Conservation (phyloP, 2,797 vertebrate genomes). For the Chaetophractus vellerosus region DNA sequence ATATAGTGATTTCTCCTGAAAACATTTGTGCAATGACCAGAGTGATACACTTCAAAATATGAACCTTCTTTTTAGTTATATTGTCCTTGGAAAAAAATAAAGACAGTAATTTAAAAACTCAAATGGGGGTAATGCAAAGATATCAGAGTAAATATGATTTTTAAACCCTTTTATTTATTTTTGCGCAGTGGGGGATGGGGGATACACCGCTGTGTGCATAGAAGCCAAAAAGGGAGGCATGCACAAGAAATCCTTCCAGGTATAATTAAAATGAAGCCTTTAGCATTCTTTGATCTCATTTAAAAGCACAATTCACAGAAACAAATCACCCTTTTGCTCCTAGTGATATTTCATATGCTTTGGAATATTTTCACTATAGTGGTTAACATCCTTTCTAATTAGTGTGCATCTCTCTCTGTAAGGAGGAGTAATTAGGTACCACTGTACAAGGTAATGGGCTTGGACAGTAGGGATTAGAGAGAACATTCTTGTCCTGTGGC, state of each 20-base stretch:
- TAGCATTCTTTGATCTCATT: conserved; percentile 86
- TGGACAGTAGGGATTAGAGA: conserved; percentile 88
- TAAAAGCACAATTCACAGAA: conserved; percentile 85
- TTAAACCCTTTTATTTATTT: conserved; percentile 78
- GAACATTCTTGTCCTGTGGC: conserved; percentile 79
- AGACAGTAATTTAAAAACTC: conserved; percentile 80
- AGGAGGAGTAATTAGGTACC: conserved; percentile 89
- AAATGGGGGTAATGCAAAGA: conserved; percentile 79
- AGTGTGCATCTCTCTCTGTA: conserved; percentile 84
- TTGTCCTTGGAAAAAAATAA: conserved; percentile 78
- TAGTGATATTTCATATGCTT: conserved; percentile 90
- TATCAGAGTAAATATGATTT: conserved; percentile 64
- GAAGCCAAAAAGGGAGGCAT: not conserved
- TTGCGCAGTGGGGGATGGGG: not conserved
- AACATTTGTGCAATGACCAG: conserved; percentile 92
- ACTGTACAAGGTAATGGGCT: conserved; percentile 87
- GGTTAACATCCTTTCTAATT: conserved; percentile 90
- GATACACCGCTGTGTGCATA: not conserved
- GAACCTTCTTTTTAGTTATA: conserved; percentile 85
- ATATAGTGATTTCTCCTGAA: conserved; percentile 95
- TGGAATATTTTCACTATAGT: conserved; percentile 88
- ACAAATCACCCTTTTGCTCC: conserved; percentile 89
- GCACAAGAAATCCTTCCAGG: conserved; percentile 83
- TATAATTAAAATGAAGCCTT: conserved; percentile 87
- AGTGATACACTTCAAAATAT: conserved; percentile 83